A percentile compares a stretch with the other conserved stretches of the same genome.
These are phyloP conservation scores for Rallus crepitans DNA, from an alignment of 2,797 vertebrate species.

Conservation along the genomic window DNA sequence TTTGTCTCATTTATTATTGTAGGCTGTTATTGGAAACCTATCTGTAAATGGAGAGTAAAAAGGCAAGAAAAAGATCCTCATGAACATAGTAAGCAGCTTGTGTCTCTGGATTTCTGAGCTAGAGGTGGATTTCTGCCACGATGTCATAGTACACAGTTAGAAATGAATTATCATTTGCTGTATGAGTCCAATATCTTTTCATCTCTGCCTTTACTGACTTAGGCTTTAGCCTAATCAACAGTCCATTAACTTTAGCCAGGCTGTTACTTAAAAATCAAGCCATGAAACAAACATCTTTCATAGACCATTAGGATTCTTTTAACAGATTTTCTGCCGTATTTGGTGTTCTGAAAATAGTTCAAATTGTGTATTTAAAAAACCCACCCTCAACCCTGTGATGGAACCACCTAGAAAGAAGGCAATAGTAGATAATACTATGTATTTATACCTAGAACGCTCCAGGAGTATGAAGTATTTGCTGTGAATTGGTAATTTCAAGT, in stretches of 20 bases:
- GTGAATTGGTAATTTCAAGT: neutral
- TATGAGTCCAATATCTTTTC: neutral
- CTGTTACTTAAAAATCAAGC: neutral
- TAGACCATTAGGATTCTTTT: neutral
- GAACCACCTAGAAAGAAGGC: neutral
- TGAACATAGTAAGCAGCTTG: neutral
- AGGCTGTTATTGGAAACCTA: neutral
- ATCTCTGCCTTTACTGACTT: neutral
- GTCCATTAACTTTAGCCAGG: neutral
- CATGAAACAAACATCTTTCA: neutral
- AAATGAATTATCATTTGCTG: neutral
- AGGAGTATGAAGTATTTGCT: neutral
- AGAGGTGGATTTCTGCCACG: neutral
- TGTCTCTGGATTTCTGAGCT: neutral
- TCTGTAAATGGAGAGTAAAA: neutral
- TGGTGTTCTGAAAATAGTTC: neutral
- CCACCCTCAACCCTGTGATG: rapidly evolving
- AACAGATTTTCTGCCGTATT: neutral
- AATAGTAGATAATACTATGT: neutral
- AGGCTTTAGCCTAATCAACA: neutral
- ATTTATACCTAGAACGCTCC: neutral
- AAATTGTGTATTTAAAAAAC: neutral
- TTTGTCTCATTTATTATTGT: neutral
- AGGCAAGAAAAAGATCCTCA: neutral
- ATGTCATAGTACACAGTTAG: neutral